A percentile compares a stretch with the other conserved stretches of the same genome.
Conservation (phyloP, 1,140 invertebrate species). For the Delia radicum region DNA sequence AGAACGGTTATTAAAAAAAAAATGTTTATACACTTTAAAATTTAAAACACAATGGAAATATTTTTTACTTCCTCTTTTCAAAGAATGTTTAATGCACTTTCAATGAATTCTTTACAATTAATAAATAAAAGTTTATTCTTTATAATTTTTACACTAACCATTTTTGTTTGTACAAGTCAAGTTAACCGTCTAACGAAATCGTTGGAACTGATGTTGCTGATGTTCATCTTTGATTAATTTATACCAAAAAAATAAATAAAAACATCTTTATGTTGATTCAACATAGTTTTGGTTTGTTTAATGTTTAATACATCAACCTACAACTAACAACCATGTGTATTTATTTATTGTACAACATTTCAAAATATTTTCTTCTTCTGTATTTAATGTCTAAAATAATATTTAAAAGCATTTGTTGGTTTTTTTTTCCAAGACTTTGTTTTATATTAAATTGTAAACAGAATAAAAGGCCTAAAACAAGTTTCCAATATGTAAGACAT, state of each 20-base stretch:
- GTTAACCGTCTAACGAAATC: neutral
- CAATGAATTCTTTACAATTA: neutral
- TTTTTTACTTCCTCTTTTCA: neutral
- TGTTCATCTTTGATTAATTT: neutral
- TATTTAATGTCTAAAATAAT: neutral
- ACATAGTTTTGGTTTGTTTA: neutral
- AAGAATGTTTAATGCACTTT: neutral
- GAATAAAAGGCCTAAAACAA: neutral
- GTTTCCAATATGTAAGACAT: neutral
- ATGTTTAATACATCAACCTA: neutral
- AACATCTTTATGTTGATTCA: neutral
- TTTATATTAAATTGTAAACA: too few relatives aligned
- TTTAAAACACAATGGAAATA: neutral
- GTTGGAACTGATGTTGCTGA: constrained; percentile 11
- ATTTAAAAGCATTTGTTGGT: too few relatives aligned
- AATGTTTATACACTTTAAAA: neutral
- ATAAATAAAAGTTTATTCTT: neutral
- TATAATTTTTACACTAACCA: constrained; percentile 1
- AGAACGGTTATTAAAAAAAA: neutral
- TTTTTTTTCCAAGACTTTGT: too few relatives aligned
- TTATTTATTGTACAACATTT: too few relatives aligned
- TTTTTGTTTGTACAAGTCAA: neutral
- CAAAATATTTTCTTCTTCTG: neutral
- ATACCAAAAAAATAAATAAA: too few relatives aligned
- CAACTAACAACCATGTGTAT: too few relatives aligned